Conservation (phyloP, 1,140 invertebrate genomes). For the Bombyx mandarina region DNA sequence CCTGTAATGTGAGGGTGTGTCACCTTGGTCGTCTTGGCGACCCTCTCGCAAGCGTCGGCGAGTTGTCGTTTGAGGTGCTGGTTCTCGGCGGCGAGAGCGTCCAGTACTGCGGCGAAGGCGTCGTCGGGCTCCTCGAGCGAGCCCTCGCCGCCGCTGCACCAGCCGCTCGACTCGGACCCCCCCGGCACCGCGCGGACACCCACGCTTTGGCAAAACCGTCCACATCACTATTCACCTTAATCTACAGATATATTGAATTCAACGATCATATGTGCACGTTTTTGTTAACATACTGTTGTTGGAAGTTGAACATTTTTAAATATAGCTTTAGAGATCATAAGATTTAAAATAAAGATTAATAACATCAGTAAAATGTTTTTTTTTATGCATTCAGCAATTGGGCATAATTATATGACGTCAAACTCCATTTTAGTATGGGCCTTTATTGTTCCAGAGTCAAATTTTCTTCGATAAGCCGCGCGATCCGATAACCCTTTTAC, state of each 20-base stretch:
- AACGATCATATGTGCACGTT: neutral
- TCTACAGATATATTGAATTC: neutral
- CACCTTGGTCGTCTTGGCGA: conserved; percentile 90
- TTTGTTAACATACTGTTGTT: too few relatives aligned
- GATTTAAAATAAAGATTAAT: too few relatives aligned
- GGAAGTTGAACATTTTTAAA: too few relatives aligned
- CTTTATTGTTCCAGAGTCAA: too few relatives aligned
- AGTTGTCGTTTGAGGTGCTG: conserved; percentile 85
- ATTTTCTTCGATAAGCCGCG: too few relatives aligned
- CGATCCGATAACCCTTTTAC: too few relatives aligned
- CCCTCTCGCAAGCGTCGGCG: conserved; percentile 84
- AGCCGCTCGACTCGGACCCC: conserved; percentile 61
- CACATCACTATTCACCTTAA: too few relatives aligned
- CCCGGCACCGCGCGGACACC: conserved; percentile 62
- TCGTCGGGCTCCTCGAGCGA: conserved; percentile 72
- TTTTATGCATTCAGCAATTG: too few relatives aligned
- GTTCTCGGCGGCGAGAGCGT: conserved; percentile 89
- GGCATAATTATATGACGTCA: too few relatives aligned
- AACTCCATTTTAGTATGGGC: too few relatives aligned
- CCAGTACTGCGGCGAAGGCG: conserved; percentile 83
- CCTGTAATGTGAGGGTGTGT: conserved; percentile 1
- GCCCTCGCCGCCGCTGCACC: conserved; percentile 72
- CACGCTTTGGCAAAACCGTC: conserved; percentile 23
- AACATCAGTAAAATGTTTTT: too few relatives aligned
- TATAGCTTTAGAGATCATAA: too few relatives aligned